phyloP scores from a whole-genome alignment of 2,797 vertebrate genomes.

The Crocodylus rhombifer region DNA sequence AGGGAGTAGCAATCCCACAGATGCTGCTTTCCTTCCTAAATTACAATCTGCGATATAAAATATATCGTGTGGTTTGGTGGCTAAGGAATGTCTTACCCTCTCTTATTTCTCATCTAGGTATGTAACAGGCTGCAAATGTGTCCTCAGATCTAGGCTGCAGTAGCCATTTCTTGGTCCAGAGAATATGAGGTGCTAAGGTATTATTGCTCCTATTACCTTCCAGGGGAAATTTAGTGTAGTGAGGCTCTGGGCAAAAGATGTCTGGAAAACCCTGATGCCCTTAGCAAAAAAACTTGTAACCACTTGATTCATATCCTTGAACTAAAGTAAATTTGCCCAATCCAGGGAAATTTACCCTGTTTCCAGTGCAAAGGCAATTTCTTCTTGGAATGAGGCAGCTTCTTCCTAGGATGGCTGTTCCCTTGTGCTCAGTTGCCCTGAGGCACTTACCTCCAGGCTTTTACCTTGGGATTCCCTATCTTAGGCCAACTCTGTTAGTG shows the following conservation, averaged over 20 bases:
- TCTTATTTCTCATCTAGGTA: neutral
- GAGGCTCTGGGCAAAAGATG: neutral
- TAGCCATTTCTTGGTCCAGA: neutral
- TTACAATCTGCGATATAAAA: neutral
- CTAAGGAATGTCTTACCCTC: neutral
- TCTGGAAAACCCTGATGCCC: neutral
- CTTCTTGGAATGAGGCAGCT: slow-evolving; percentile 44
- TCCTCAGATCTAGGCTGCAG: neutral
- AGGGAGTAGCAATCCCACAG: neutral
- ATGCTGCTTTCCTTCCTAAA: neutral
- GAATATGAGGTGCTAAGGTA: accelerated
- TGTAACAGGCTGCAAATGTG: neutral
- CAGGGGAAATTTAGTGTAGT: neutral
- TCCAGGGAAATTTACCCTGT: neutral
- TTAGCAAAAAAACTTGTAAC: neutral
- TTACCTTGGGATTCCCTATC: neutral
- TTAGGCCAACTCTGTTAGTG: neutral
- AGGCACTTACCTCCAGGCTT: slow-evolving; percentile 10
- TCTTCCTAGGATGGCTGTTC: slow-evolving; percentile 46
- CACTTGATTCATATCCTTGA: neutral
- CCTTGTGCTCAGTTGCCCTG: slow-evolving; percentile 29
- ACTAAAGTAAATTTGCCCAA: neutral
- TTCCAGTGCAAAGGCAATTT: slow-evolving; percentile 27
- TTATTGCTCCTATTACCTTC: neutral
- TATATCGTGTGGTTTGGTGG: neutral